Percentiles rank a stretch among this genome's conserved stretches.
Evolutionary conservation across 2,797 vertebrate genomes (phyloP).

Genomic region (Enteromius paludinosus): DNA sequence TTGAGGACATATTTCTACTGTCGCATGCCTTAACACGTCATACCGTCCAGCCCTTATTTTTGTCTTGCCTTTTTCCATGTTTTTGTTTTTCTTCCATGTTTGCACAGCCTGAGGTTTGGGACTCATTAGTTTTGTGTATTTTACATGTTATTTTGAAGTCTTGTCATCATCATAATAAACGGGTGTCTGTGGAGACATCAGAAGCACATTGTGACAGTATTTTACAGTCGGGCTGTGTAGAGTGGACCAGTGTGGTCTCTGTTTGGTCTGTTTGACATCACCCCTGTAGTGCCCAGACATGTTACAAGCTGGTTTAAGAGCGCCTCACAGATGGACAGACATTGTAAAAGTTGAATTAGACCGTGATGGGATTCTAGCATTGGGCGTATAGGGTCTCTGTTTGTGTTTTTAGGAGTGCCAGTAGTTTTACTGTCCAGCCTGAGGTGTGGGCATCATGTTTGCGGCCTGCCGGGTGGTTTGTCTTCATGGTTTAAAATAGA

Average conservation of each 20-base stretch:
- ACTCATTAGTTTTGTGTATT: background rate
- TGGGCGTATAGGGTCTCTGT: background rate
- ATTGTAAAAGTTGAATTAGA: conserved; percentile 19
- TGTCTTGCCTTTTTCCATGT: background rate
- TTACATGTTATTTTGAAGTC: background rate
- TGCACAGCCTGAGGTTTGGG: background rate
- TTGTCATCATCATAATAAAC: background rate
- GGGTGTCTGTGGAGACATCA: conserved; percentile 12
- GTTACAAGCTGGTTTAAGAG: conserved; percentile 18
- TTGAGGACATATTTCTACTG: background rate
- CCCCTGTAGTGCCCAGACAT: conserved; percentile 23
- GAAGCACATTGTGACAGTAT: background rate
- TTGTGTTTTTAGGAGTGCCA: conserved; percentile 24
- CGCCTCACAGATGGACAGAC: conserved; percentile 22
- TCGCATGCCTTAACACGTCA: background rate
- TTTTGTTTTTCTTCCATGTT: conserved; percentile 34
- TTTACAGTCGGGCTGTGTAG: background rate
- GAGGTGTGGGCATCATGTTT: conserved; percentile 23
- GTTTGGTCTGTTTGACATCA: conserved; percentile 40
- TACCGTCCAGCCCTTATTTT: background rate
- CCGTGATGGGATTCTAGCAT: background rate
- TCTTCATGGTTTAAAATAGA: conserved; percentile 20
- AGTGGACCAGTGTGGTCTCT: background rate
- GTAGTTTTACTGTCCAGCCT: conserved; percentile 11
- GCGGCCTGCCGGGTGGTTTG: conserved; percentile 44